Evolutionary conservation across 2,113 vertebrate genomes (phyloP).

Genomic region (Phylloscopus whistleri): DNA sequence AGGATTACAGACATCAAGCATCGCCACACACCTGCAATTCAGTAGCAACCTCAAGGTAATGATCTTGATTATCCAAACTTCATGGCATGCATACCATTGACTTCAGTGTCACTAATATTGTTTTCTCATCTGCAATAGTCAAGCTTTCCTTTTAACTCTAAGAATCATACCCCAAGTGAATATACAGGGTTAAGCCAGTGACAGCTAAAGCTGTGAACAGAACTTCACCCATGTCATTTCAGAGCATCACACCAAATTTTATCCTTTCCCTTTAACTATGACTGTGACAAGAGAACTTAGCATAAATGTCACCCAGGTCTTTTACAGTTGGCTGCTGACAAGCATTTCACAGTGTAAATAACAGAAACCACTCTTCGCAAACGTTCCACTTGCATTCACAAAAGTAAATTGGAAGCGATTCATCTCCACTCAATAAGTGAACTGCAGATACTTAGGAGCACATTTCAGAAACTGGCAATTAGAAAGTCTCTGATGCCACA

Average conservation of each 20-base stretch:
- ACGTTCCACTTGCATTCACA: neutral
- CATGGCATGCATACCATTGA: neutral
- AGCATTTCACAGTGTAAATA: constrained; percentile 1
- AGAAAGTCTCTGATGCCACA: neutral
- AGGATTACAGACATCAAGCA: neutral
- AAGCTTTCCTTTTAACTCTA: neutral
- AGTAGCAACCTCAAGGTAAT: neutral
- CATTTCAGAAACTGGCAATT: neutral
- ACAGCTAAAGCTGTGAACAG: neutral
- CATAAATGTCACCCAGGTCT: neutral
- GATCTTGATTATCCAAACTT: neutral
- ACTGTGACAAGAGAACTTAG: neutral
- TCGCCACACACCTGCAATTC: neutral
- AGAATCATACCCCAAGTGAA: neutral
- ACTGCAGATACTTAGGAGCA: constrained; percentile 3
- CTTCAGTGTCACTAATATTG: neutral
- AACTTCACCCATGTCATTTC: neutral
- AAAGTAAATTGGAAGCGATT: constrained; percentile 22
- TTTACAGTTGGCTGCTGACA: constrained; percentile 7
- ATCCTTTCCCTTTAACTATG: neutral
- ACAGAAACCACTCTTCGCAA: constrained; percentile 19
- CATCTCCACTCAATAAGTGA: constrained; percentile 11
- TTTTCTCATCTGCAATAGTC: neutral
- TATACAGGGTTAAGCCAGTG: neutral
- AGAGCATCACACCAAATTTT: neutral